Percentiles rank a stretch among this genome's conserved stretches.
Evolutionary conservation across 64 coral and sea anemone genomes (phyloP).

Genomic region (Acropora tenuis): DNA sequence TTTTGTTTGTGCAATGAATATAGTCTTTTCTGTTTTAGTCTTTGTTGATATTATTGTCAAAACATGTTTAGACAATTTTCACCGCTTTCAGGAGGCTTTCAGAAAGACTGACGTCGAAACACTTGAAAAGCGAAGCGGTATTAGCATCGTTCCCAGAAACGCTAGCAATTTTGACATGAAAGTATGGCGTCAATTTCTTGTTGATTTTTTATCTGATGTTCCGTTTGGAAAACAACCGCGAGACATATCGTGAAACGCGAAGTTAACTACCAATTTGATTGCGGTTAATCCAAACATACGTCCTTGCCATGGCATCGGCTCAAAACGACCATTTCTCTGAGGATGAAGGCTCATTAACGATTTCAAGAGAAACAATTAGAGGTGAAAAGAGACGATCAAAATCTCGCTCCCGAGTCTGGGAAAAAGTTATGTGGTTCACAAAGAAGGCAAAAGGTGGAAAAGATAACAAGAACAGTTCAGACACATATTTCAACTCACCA

Average conservation of each 20-base stretch:
- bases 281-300: not conserved
- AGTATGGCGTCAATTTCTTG: constrained; percentile 2
- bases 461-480: constrained; percentile 59
- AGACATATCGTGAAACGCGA: not conserved
- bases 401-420: constrained; percentile 87
- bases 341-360: not conserved
- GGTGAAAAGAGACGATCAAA: constrained; percentile 42
- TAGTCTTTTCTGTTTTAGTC: too few relatives aligned
- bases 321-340: constrained; percentile 45
- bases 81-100: not conserved
- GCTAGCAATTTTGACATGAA: constrained; percentile 8
- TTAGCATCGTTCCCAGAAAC: constrained; percentile 16
- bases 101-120: not conserved
- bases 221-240: not conserved
- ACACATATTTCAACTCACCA: constrained; percentile 12
- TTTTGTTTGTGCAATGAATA: too few relatives aligned
- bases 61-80: not conserved
- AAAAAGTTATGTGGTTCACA: constrained; percentile 94
- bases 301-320: not conserved
- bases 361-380: not conserved
- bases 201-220: not conserved
- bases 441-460: constrained; percentile 72
- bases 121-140: not conserved
- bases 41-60: not conserved
- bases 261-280: constrained; percentile 8